phyloP scores from a whole-genome alignment of 2,113 vertebrate genomes.

The Pterophyllum scalare region DNA sequence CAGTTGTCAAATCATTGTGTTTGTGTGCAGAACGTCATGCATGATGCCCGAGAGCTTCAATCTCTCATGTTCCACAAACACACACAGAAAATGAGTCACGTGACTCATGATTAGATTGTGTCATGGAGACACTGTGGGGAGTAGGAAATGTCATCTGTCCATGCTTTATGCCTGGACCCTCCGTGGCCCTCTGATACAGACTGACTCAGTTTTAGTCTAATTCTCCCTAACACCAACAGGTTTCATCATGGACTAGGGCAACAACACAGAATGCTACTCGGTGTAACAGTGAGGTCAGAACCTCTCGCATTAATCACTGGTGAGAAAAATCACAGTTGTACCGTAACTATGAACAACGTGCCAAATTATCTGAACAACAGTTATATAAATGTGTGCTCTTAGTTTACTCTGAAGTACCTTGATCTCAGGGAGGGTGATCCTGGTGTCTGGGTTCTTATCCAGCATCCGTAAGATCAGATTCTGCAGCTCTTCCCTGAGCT shows the following conservation, averaged over 20 bases:
- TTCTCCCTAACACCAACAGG: slow-evolving; percentile 12
- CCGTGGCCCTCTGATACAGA: neutral
- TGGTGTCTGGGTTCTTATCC: slow-evolving; percentile 92
- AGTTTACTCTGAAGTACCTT: slow-evolving; percentile 82
- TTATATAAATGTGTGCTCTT: neutral
- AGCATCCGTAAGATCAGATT: slow-evolving; percentile 91
- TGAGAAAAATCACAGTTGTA: neutral
- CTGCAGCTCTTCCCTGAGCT: slow-evolving; percentile 86
- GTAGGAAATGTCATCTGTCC: neutral
- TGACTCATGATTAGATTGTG: slow-evolving; percentile 30
- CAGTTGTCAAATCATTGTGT: neutral
- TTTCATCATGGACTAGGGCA: slow-evolving; percentile 18
- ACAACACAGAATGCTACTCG: neutral
- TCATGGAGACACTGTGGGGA: slow-evolving; percentile 28
- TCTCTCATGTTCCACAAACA: slow-evolving; percentile 31
- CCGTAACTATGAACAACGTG: neutral
- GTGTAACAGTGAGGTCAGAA: neutral
- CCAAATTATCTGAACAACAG: neutral
- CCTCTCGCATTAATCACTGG: neutral
- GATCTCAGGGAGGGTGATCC: slow-evolving; percentile 92
- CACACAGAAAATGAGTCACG: slow-evolving; percentile 33
- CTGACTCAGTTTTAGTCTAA: neutral
- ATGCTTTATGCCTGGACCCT: slow-evolving; percentile 5
- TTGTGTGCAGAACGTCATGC: neutral
- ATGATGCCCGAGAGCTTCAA: slow-evolving; percentile 13